Evolutionary conservation across 2,113 vertebrate genomes (phyloP).

Genomic region (Merops nubicus): DNA sequence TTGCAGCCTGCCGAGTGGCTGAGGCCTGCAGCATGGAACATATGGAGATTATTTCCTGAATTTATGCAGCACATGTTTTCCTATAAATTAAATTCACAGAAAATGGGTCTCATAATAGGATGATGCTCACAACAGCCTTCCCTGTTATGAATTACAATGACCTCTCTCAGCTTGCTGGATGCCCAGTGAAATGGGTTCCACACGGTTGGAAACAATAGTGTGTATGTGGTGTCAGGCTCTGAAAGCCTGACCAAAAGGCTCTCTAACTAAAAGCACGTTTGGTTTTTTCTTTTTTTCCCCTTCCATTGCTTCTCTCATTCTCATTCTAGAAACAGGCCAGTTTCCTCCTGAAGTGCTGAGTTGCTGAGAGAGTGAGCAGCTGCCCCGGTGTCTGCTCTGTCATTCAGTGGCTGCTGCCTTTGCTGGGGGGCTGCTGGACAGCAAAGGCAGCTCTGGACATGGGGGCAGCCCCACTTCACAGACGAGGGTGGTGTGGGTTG

Average conservation of each 20-base stretch:
- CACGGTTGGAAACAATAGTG: neutral
- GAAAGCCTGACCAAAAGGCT: neutral
- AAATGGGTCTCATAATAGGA: constrained; percentile 60
- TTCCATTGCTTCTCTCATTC: neutral
- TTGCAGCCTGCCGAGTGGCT: neutral
- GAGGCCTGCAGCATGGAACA: constrained; percentile 20
- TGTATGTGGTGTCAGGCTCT: neutral
- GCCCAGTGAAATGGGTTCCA: neutral
- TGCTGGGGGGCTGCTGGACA: neutral
- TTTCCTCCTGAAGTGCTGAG: neutral
- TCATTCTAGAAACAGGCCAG: neutral
- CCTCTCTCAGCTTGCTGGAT: neutral
- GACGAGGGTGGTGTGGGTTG: neutral
- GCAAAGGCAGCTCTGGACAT: neutral
- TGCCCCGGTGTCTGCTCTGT: neutral
- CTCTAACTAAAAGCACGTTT: neutral
- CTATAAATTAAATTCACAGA: constrained; percentile 67
- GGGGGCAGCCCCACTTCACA: neutral
- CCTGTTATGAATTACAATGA: constrained; percentile 49
- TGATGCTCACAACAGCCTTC: constrained; percentile 38
- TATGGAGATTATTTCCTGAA: constrained; percentile 54
- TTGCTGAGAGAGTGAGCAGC: neutral
- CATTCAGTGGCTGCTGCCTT: neutral
- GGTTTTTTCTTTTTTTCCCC: neutral
- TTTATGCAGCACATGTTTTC: constrained; percentile 58